These are phyloP conservation scores for Sphaeramia orbicularis DNA, from an alignment of 2,797 vertebrate species.

Conservation along the genomic window DNA sequence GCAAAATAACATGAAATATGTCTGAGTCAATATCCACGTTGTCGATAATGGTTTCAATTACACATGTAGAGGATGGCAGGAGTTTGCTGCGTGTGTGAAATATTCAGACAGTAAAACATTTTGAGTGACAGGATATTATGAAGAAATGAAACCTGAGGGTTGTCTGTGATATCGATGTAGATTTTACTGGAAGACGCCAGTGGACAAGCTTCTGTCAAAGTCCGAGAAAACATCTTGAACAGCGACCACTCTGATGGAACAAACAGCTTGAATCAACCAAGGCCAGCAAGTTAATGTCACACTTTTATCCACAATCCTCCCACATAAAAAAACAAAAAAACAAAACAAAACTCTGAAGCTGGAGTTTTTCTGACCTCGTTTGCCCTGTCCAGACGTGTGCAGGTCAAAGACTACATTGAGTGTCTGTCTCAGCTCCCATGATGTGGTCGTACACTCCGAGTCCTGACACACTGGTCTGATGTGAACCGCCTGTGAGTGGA, in stretches of 20 bases:
- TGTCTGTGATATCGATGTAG: constrained; percentile 92
- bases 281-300: fast-evolving
- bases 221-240: constrained; percentile 98
- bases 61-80: no score
- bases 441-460: constrained; percentile 84
- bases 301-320: neutral
- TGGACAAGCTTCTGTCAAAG: constrained; percentile 94
- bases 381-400: constrained; percentile 90
- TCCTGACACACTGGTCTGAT: constrained; percentile 94
- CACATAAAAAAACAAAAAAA: neutral
- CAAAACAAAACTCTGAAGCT: no score
- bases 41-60: no score
- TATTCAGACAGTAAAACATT: no score
- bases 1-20: constrained; percentile 62
- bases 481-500: constrained; percentile 95
- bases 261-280: constrained; percentile 19
- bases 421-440: constrained; percentile 96
- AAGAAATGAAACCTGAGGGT: constrained; percentile 84
- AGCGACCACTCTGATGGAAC: constrained; percentile 93
- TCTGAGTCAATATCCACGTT: neutral
- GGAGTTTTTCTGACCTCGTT: constrained; percentile 86
- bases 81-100: no score
- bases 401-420: constrained; percentile 95
- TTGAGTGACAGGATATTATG: no score
- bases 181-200: constrained; percentile 94